Evolutionary conservation across 1,140 invertebrate species (phyloP), one percentile per base, ranked within the genome.

Genomic region (Aphelinus certus): DNA sequence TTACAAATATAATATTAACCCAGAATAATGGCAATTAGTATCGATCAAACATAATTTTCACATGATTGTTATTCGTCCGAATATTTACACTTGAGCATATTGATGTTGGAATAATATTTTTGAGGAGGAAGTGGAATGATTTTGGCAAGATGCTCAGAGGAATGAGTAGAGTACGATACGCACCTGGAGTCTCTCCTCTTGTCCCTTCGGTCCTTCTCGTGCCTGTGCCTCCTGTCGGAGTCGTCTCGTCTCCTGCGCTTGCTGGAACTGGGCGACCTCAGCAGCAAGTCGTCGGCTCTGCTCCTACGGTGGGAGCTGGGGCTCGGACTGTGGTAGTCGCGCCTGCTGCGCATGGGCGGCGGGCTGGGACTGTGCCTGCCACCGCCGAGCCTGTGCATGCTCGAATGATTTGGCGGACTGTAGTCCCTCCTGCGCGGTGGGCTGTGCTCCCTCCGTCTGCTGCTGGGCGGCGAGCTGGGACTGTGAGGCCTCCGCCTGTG

Each of bases 181-280:
- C 85, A 86, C 68, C 84, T 81, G 7, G 79, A 81, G 0, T 81
- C 82, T 75, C 88, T 85, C 75, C 88, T 82, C 78, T 87, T 84
- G 67, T 85, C 83, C 68, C 87, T 79, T 78, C 89, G 81, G 53
- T 87, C 83, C 79, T 88, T 85, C 49, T 87, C 83, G 49, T 86
- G 84, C 10, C 86, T 84, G 53, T 89, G 88, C 76, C 89, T 84
- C 49, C 88, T 81, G n/a, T 84, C 84, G 0, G 82, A 79, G 5
- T 88, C 87, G 3, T 88, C 88, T 65, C 82, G 79, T 73, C 84
- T 75, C 74, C 88, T 83, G 6, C 87, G 80, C 80, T 88, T 88
- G 3, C 82, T 83, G 1, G 84, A 84, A 6, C 47, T 62, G 3
- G 67, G 6, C 1, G 69, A 63, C 3, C n/a, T 42, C 1, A 72